phyloP scores from a whole-genome alignment of 2,888 invertebrate species.

The Drosophila longiperda region DNA sequence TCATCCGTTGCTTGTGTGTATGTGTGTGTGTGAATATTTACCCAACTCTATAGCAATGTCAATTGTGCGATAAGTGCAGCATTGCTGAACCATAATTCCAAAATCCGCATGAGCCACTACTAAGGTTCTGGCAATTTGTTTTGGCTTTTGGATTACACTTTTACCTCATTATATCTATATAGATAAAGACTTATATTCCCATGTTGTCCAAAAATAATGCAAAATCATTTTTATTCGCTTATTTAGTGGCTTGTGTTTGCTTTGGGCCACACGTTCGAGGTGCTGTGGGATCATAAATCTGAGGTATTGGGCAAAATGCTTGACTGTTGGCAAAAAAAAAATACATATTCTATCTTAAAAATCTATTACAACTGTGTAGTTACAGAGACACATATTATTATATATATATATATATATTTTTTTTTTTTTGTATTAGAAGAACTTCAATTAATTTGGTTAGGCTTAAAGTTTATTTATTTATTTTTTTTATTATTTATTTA shows the following conservation, averaged over 20 bases:
- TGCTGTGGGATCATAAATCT: constrained; percentile 1
- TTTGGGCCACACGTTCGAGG: constrained; percentile 1
- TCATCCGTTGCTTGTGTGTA: constrained; percentile 10
- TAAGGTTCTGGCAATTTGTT: constrained; percentile 56
- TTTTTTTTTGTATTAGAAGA: not conserved
- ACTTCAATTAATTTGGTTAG: not conserved
- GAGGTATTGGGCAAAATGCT: constrained; percentile 4
- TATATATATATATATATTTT: not conserved
- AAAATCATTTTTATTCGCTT: constrained; percentile 42
- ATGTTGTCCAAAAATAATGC: constrained; percentile 21
- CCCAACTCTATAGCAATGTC: constrained; percentile 48
- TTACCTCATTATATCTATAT: constrained; percentile 41
- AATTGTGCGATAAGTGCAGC: constrained; percentile 74
- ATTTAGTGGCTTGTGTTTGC: not conserved
- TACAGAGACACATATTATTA: not conserved
- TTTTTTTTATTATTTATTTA: not conserved
- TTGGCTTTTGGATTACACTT: constrained; percentile 47
- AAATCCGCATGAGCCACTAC: constrained; percentile 55
- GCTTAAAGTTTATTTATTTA: not conserved
- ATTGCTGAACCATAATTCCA: constrained; percentile 65
- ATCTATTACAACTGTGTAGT: too few species aligned
- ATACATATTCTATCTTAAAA: not conserved
- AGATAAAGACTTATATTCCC: constrained; percentile 3
- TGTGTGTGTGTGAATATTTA: constrained; percentile 25
- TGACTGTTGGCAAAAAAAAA: not conserved